Base-by-base conservation (phyloP, 2,888 invertebrate genomes). In the Cephus spinipes region DNA sequence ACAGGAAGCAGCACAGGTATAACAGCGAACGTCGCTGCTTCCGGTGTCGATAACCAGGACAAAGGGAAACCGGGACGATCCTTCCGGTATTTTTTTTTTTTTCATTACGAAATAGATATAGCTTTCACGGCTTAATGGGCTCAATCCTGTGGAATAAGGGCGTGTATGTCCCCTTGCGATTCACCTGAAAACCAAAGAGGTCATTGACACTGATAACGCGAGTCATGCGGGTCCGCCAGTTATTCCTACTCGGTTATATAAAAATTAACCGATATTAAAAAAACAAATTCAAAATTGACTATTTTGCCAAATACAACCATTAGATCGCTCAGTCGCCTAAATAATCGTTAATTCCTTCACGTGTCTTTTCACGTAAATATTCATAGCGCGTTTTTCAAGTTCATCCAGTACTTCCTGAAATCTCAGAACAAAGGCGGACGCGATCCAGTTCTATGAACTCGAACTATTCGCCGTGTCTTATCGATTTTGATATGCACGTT, bases 21-120 rank as follows among this genome's bases (percentile, higher is more conserved):
- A 73, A 15, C 84, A 86, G 83, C 85, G 85, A 86, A 31, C 69
- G 71, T 71, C 31, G 15, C 12, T 71, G 32, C 89, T 88, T 91
- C 91, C 91, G 90, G 90, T 90, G 88, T 89, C 89, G 90, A 90
- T 90, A 88, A 85, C 83, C 82, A 82, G 82, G 84, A 89, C 89
- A 89, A 89, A 88, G 87, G 87, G 84, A 85, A 71, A 12, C 71
- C 71, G 71, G 55, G 55, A 32, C 31, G 71, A 71, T 71, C 86
- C 88, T 87, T 85, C 81, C 86, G 86, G 83, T 81, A 12, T 36
- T 36, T 86, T 82, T 78, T 36, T 36, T 85, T 81, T 78, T 81
- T 83, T 79, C 77, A 55, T 80, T 77, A 82, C 83, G 85, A 87
- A 86, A 87, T 84, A 86, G 86, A 87, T 83, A 84, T 82, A 77